These are phyloP conservation scores for Pipa parva DNA, from an alignment of 2,113 vertebrate species.

Conservation along the genomic window DNA sequence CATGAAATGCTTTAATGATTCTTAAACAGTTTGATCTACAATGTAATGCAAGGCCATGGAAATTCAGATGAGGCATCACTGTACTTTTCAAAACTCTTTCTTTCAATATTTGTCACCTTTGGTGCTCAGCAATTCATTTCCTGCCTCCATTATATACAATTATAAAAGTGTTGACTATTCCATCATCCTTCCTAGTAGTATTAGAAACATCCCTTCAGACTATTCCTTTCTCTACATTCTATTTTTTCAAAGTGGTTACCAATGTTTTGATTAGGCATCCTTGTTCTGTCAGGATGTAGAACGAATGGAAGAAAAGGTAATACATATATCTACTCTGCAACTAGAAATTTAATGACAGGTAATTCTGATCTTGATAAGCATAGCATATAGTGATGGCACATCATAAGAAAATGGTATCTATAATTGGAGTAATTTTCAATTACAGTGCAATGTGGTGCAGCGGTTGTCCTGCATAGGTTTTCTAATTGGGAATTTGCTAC, in stretches of 20 bases:
- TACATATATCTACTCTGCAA: not conserved
- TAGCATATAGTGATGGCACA: not conserved
- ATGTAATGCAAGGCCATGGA: conserved; percentile 20
- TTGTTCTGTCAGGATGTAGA: not conserved
- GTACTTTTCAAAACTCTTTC: conserved; percentile 20
- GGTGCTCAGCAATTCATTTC: not conserved
- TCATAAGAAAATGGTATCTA: no score
- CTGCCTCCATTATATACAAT: conserved; percentile 9
- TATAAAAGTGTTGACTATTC: conserved; percentile 20
- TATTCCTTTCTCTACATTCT: not conserved
- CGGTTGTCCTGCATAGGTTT: no score
- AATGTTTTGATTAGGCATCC: not conserved
- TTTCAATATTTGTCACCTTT: conserved; percentile 31
- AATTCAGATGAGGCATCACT: conserved; percentile 18
- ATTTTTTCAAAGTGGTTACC: not conserved
- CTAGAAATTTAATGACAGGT: not conserved
- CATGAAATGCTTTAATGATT: conserved; percentile 41
- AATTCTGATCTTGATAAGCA: not conserved
- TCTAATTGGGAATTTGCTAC: no score
- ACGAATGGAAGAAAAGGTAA: not conserved
- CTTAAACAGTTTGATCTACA: conserved; percentile 29
- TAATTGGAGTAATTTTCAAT: no score
- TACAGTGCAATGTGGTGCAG: no score
- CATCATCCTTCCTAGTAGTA: not conserved
- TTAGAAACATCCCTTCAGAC: not conserved